These are phyloP conservation scores for Melanotaenia trifasciata DNA, from an alignment of 2,797 vertebrate species.

Conservation along the genomic window DNA sequence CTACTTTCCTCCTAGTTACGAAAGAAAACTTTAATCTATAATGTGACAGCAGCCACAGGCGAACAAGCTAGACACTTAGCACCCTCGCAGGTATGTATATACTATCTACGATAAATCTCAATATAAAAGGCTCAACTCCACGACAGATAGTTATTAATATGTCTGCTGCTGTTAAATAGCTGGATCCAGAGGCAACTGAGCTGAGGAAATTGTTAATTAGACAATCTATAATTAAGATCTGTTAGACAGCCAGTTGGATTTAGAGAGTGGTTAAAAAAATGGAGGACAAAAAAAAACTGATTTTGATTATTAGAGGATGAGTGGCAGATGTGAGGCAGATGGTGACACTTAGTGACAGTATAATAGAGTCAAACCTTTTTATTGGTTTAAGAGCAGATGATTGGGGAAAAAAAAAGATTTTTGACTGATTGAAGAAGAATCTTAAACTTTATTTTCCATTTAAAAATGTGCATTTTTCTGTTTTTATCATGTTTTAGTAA, in stretches of 20 bases:
- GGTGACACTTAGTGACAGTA: slow-evolving; percentile 52
- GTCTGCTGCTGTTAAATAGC: slow-evolving; percentile 55
- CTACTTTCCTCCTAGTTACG: slow-evolving; percentile 3
- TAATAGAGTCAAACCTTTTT: slow-evolving; percentile 53
- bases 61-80: background rate
- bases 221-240: slow-evolving; percentile 84
- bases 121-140: slow-evolving; percentile 37
- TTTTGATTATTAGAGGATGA: slow-evolving; percentile 71
- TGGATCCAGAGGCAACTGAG: slow-evolving; percentile 71
- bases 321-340: slow-evolving; percentile 76
- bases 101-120: slow-evolving; percentile 46
- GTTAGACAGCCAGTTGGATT: slow-evolving; percentile 68
- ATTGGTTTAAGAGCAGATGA: slow-evolving; percentile 6
- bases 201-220: slow-evolving; percentile 80
- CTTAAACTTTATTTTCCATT: slow-evolving; percentile 45
- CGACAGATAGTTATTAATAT: slow-evolving; percentile 54
- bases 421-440: background rate
- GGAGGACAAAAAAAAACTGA: background rate
- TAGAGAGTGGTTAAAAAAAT: slow-evolving; percentile 26
- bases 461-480: background rate
- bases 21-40: slow-evolving; percentile 37
- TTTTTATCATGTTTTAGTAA: background rate
- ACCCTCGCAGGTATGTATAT: slow-evolving; percentile 44
- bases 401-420: slow-evolving; percentile 7
- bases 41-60: slow-evolving; percentile 35